Evolutionary conservation across 2,888 invertebrate genomes (phyloP).

Genomic region (Trissolcus japonicus): DNA sequence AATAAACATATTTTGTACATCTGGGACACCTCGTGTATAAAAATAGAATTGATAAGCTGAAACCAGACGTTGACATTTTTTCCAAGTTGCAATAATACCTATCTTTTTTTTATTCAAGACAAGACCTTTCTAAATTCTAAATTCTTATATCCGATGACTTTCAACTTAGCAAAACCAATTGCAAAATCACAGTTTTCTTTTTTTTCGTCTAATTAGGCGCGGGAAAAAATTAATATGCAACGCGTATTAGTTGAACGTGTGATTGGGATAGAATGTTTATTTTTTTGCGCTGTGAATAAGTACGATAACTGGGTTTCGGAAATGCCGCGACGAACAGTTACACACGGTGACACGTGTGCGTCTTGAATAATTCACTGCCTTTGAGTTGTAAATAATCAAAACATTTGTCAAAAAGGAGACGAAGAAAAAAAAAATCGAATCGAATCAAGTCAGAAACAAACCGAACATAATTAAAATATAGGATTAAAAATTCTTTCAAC

Average conservation of each 20-base stretch:
- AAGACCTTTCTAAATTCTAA: background rate
- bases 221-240: background rate
- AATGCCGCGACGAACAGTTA: constrained; percentile 1
- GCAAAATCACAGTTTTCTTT: too few species aligned
- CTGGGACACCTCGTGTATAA: constrained; percentile 27
- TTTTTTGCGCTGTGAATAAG: background rate
- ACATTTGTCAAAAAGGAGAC: too few species aligned
- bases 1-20: constrained; percentile 11
- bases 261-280: background rate
- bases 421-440: too few species aligned
- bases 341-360: background rate
- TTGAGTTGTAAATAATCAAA: too few species aligned
- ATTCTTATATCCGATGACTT: constrained; percentile 1
- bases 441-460: too few species aligned
- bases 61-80: constrained; percentile 25
- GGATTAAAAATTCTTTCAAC: too few species aligned
- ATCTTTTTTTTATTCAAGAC: background rate
- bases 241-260: background rate
- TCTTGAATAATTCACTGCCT: background rate
- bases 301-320: constrained; percentile 3
- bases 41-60: constrained; percentile 42
- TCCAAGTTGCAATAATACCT: constrained; percentile 4
- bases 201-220: too few species aligned
- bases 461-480: too few species aligned
- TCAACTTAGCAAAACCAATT: background rate